Base-by-base conservation (phyloP, 2,797 vertebrate species). In the Pampus argenteus region DNA sequence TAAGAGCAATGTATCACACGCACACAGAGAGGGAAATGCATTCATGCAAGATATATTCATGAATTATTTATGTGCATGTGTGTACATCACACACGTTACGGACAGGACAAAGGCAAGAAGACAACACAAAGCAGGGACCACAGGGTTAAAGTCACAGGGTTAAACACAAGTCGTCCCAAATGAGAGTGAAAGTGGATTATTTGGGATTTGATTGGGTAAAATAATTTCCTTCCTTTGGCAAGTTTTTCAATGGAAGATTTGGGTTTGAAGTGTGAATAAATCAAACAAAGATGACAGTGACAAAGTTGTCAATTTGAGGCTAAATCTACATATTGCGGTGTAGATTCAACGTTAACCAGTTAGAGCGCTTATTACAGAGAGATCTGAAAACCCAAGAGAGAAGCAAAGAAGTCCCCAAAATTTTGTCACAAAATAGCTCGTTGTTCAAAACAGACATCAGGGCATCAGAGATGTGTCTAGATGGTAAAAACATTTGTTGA, bases 321-420 rank as follows among this genome's bases (percentile, higher is more conserved):
- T 49, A 42, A 3, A 11, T 61, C 17, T 54, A 44, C 18, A 22
- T 22, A 55, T 34, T 10, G 3, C 45, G 79, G 45, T 17, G 52
- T 38, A 28, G 25, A 49, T 59, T 70, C 59, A 11, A 31, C 17
- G 4, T 54, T 9, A 51, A 73, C 45, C 10, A 47, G 23, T 26
- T 34, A 14, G 15, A 42, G 57, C 25, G 40, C 51, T 61, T 49
- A 14, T 73, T 49, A 81, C 85, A 86, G 81, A 88, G 9, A 90
- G 87, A 91, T 90, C 92, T 93, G 89, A 93, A 93, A 94, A 93
- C 91, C 91, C 91, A 81, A 74, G 44, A 83, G 55, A 75, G 42
- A 85, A 74, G 38, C 68, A 70, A 83, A 87, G 59, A 81, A 79
- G 74, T 74, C 74, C 83, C 76, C 31, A 50, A 69, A 40, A 5